phyloP scores from a whole-genome alignment of 2,888 invertebrate species.

The Phalera bucephala region DNA sequence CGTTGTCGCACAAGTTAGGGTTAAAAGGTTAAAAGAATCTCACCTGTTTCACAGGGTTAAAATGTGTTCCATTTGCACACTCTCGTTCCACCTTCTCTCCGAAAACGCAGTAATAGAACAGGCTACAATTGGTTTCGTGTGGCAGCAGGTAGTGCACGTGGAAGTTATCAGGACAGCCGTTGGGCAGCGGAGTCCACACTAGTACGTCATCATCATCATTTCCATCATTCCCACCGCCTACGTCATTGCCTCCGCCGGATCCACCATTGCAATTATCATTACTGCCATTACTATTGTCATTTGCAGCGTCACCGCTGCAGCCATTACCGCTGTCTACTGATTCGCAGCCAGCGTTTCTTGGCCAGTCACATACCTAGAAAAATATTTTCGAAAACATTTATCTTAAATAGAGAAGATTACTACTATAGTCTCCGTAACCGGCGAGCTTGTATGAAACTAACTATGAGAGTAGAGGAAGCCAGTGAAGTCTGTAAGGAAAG shows the following conservation, averaged over 20 bases:
- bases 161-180: not conserved
- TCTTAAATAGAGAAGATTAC: too few relatives aligned
- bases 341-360: slow-evolving; percentile 27
- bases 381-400: too few relatives aligned
- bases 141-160: not conserved
- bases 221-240: too few relatives aligned
- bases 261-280: not conserved
- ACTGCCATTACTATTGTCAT: not conserved
- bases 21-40: too few relatives aligned
- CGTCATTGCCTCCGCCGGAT: not conserved
- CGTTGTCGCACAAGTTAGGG: too few relatives aligned
- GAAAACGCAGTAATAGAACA: not conserved
- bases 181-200: not conserved
- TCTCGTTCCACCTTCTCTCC: not conserved
- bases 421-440: too few relatives aligned
- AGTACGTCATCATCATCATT: too few relatives aligned
- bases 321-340: slow-evolving; percentile 1
- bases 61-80: not conserved
- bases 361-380: slow-evolving; percentile 38
- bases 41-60: not conserved
- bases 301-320: not conserved
- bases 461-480: too few relatives aligned
- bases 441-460: too few relatives aligned
- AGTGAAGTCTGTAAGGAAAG: too few relatives aligned
- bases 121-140: slow-evolving; percentile 3